These are phyloP conservation scores for Fundulus diaphanus DNA, from an alignment of 2,797 vertebrate genomes.

Conservation along the genomic window DNA sequence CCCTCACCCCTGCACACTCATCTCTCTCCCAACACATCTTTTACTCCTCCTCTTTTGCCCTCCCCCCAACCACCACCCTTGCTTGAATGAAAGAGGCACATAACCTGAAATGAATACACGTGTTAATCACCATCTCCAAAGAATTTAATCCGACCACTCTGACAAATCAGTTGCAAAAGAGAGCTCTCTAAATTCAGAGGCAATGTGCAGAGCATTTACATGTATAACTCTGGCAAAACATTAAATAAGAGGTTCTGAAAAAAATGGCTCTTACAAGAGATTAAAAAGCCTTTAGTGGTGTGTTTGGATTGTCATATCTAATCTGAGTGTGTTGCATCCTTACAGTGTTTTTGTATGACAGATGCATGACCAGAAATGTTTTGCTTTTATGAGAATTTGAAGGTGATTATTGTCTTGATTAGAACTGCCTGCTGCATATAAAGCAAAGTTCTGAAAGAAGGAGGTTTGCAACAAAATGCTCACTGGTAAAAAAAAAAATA, in stretches of 20 bases:
- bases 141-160: conserved; percentile 72
- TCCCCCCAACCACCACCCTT: conserved; percentile 26
- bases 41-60: conserved; percentile 23
- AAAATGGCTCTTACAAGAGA: conserved; percentile 63
- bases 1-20: conserved; percentile 23
- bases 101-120: conserved; percentile 74
- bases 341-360: conserved; percentile 31
- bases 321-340: conserved; percentile 26
- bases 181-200: conserved; percentile 69
- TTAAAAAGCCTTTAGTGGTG: conserved; percentile 59
- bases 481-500: background rate
- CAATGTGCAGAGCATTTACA: conserved; percentile 63
- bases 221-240: conserved; percentile 73
- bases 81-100: conserved; percentile 67
- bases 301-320: conserved; percentile 42
- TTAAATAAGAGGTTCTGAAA: conserved; percentile 77
- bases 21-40: conserved; percentile 24
- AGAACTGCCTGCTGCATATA: background rate
- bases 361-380: conserved; percentile 30
- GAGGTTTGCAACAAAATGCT: background rate
- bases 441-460: background rate
- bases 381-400: conserved; percentile 9
- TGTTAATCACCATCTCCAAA: conserved; percentile 75
- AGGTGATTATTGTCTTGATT: background rate
- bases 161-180: conserved; percentile 68